These are phyloP conservation scores for Atherinomorus stipes DNA, from an alignment of 2,113 vertebrate species.

Conservation along the genomic window DNA sequence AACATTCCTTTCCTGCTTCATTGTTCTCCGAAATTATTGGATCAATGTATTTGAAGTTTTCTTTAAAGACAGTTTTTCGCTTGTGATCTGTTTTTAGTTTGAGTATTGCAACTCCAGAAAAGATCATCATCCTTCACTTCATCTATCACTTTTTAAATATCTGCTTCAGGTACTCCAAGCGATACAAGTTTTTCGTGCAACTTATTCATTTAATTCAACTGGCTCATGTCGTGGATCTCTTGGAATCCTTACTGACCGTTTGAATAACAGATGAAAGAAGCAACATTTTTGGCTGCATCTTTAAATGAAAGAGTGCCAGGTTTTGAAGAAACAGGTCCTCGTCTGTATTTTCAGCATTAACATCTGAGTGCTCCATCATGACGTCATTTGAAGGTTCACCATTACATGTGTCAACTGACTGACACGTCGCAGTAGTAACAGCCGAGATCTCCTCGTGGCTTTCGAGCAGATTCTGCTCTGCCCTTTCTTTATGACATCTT, in stretches of 20 bases:
- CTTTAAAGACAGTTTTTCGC: neutral
- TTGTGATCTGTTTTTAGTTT: neutral
- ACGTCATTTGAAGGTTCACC: neutral
- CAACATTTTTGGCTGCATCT: constrained; percentile 5
- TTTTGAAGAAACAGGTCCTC: neutral
- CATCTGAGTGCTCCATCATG: neutral
- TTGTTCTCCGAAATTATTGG: neutral
- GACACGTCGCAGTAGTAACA: too few relatives aligned
- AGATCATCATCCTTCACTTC: constrained; percentile 1
- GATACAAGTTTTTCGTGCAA: neutral
- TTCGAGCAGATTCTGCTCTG: neutral
- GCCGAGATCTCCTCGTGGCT: neutral
- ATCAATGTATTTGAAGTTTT: neutral
- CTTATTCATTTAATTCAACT: constrained; percentile 11
- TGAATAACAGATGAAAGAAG: constrained; percentile 21
- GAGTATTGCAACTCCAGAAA: neutral
- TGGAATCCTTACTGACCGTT: constrained; percentile 7
- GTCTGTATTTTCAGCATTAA: neutral
- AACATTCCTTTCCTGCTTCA: constrained; percentile 8
- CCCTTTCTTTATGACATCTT: neutral
- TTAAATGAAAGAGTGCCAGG: constrained; percentile 30
- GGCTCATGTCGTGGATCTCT: constrained; percentile 1
- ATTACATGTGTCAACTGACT: neutral
- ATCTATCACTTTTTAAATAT: neutral
- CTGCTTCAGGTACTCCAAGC: neutral